Evolutionary conservation across 2,113 vertebrate species (phyloP), one percentile per base, ranked within the genome.

Genomic region (Scomber japonicus): DNA sequence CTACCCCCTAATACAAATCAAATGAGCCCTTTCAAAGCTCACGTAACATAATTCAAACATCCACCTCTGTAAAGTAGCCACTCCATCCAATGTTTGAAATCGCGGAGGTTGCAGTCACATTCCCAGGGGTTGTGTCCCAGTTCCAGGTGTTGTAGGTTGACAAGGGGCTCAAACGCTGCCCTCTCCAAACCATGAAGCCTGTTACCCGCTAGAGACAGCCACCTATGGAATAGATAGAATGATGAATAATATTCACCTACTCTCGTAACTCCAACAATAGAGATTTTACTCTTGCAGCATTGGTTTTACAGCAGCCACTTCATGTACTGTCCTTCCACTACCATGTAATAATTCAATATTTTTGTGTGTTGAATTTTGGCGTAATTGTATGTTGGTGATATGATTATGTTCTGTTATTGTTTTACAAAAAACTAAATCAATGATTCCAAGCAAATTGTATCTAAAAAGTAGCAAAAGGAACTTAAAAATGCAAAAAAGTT

Each of bases 1-100:
- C 24, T 6, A 19, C 63, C 16, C 11, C 40, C 40, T 40, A 40
- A 30, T 46, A 30, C 14, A 59, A 72, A 77, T 74, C 44, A 40
- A 75, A 72, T 40, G 15, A 55, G 30, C 46, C 79, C 21, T 63
- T 71, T 78, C 21, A 55, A 60, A 78, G 49, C 63, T 46, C 44
- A 45, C 14, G 16, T 24, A 35, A 73, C n/a, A 57, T 72, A 53
- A 73, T 73, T 71, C 69, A 51, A 59, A 53, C 63, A 27, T 73
- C 84, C 75, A 99, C 98, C 98, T 97, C 98, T 91, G 81, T 99
- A 99, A 70, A 98, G 96, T 78, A 99, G 97, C 98, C 98, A 99
- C 86, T 99, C 98, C 94, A 99, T 97, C 98, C 98, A 99, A 94
- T 99, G 97, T 88, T 99, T 99, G 94, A 99, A 99, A 78, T 98